A percentile compares a stretch with the other conserved stretches of the same genome.
phyloP scores from a whole-genome alignment of 2,888 invertebrate species.

The Nowickia ferox region DNA sequence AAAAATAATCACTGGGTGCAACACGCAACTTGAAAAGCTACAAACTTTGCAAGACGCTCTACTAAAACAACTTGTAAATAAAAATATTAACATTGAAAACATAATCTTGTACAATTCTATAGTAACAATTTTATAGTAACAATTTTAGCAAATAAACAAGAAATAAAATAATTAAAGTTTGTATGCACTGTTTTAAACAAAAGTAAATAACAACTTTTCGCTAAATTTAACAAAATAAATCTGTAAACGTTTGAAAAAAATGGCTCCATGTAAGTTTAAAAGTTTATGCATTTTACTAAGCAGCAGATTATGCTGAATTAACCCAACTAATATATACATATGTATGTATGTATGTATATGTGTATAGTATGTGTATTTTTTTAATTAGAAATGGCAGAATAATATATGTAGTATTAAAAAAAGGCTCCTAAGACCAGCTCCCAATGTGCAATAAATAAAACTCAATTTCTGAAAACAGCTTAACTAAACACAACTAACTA shows the following conservation, averaged over 20 bases:
- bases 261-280: conserved; percentile 70
- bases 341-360: too few species aligned
- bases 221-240: conserved; percentile 44
- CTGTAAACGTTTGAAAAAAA: conserved; percentile 42
- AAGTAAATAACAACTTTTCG: conserved; percentile 49
- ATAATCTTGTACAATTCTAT: neutral
- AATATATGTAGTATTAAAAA: neutral
- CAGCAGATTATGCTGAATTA: conserved; percentile 4
- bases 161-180: conserved; percentile 6
- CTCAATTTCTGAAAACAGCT: conserved; percentile 7
- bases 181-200: neutral
- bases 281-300: conserved; percentile 14
- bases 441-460: conserved; percentile 2
- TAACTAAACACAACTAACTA: conserved; percentile 27
- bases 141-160: neutral
- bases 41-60: neutral
- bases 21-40: neutral
- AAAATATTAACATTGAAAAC: conserved; percentile 7
- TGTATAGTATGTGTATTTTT: neutral
- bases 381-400: conserved; percentile 38
- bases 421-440: conserved; percentile 7
- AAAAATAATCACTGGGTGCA: neutral
- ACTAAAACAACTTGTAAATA: conserved; percentile 22
- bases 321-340: neutral
- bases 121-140: neutral